phyloP scores from a whole-genome alignment of 2,797 vertebrate genomes.

The Ctenosaura bakeri region DNA sequence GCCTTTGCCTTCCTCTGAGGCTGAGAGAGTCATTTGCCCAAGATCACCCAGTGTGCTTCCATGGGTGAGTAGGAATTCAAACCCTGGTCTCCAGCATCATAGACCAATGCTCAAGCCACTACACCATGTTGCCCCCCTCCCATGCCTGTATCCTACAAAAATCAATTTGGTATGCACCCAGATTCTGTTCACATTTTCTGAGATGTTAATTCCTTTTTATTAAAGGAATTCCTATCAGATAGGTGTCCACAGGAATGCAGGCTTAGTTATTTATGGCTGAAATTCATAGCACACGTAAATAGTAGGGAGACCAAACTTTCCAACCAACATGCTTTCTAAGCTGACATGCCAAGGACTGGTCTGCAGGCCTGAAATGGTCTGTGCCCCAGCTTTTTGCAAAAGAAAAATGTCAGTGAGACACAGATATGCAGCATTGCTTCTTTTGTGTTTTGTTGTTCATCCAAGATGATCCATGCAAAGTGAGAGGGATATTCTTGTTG shows the following conservation, averaged over 20 bases:
- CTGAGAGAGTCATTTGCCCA: too few relatives aligned
- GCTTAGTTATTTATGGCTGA: not conserved
- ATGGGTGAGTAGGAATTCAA: too few relatives aligned
- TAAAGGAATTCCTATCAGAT: not conserved
- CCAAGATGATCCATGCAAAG: not conserved
- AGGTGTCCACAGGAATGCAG: not conserved
- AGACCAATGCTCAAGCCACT: too few relatives aligned
- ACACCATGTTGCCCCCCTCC: too few relatives aligned
- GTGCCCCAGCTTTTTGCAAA: not conserved
- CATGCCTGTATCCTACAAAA: not conserved
- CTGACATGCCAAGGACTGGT: not conserved
- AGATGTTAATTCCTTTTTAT: not conserved
- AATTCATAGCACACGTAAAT: not conserved
- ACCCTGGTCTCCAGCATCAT: too few relatives aligned
- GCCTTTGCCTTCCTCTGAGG: too few relatives aligned
- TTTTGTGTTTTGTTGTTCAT: not conserved
- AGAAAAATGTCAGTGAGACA: not conserved
- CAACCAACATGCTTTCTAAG: not conserved
- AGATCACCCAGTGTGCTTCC: too few relatives aligned
- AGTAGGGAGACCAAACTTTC: not conserved
- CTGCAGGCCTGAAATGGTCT: not conserved
- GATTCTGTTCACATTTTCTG: not conserved
- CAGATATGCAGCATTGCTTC: not conserved
- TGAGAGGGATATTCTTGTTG: not conserved
- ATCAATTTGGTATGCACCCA: not conserved